Percentiles rank a stretch among this genome's conserved stretches.
phyloP scores from a whole-genome alignment of 2,888 invertebrate genomes.

The Philhelius pedissequus region DNA sequence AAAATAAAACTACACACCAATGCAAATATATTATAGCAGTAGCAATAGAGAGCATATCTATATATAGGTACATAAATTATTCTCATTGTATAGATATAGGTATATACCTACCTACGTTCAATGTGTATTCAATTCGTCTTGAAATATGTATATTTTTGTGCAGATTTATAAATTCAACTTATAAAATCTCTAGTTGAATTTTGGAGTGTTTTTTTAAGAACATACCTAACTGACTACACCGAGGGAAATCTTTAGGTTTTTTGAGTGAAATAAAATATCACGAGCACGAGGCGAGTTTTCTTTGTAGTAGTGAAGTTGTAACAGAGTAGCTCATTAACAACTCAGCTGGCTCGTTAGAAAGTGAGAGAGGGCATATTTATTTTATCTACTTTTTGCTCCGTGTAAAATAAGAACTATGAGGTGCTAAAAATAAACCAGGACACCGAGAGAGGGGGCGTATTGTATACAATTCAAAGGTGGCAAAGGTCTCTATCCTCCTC shows the following conservation, averaged over 20 bases:
- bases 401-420: conserved; percentile 65
- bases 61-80: background rate
- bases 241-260: background rate
- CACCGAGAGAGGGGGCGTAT: conserved; percentile 36
- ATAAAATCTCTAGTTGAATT: background rate
- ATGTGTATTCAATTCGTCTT: background rate
- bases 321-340: conserved; percentile 37
- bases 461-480: conserved; percentile 24
- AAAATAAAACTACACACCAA: background rate
- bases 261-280: conserved; percentile 16
- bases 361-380: conserved; percentile 49
- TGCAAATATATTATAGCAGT: background rate
- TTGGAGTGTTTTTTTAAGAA: conserved; percentile 3
- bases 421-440: conserved; percentile 67
- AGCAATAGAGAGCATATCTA: too few relatives aligned
- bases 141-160: background rate
- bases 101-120: too few relatives aligned
- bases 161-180: background rate
- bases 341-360: conserved; percentile 21
- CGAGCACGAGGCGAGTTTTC: conserved; percentile 13
- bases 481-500: conserved; percentile 57
- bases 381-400: conserved; percentile 52
- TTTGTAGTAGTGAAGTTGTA: conserved; percentile 20
- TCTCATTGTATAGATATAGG: background rate
- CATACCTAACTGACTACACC: too few relatives aligned